Conservation (phyloP, 1,140 invertebrate species). For the Zaprionus kolodkinae region DNA sequence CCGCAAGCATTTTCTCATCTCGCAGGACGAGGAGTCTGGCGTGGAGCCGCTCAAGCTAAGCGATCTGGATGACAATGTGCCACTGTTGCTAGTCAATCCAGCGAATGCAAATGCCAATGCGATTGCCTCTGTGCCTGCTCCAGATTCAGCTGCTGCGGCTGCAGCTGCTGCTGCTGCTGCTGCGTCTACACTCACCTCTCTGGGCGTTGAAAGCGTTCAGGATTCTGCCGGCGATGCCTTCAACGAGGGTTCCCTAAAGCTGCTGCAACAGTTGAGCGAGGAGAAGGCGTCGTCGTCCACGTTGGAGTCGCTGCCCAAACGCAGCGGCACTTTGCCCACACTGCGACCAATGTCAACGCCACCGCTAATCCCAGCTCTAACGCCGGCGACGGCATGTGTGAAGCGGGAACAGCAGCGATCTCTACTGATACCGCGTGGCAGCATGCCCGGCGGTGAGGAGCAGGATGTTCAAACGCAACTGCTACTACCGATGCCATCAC, state of each 20-base stretch:
- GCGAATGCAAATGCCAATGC: not conserved
- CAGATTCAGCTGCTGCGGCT: not conserved
- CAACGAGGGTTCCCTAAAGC: not conserved
- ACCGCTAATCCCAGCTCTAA: slow-evolving; percentile 18
- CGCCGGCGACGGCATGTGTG: not conserved
- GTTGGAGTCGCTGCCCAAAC: not conserved
- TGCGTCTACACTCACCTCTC: not conserved
- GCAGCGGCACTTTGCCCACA: not conserved
- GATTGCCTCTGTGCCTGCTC: not conserved
- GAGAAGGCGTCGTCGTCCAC: not conserved
- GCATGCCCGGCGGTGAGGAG: not conserved
- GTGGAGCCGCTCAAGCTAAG: slow-evolving; percentile 65
- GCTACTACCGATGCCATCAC: not conserved
- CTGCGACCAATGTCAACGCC: slow-evolving; percentile 4
- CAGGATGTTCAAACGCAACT: too few relatives aligned
- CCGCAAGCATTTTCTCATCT: slow-evolving; percentile 69
- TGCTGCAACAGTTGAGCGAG: slow-evolving; percentile 8
- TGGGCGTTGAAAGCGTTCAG: not conserved
- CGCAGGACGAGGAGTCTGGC: slow-evolving; percentile 65
- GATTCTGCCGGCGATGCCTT: not conserved
- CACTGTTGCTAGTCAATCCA: slow-evolving; percentile 47
- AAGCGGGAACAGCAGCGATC: slow-evolving; percentile 26
- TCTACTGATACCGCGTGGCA: slow-evolving; percentile 22
- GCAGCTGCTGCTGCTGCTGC: not conserved
- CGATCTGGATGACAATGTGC: slow-evolving; percentile 63